Evolutionary conservation across 2,888 invertebrate species (phyloP).

Genomic region (Cancer borealis): DNA sequence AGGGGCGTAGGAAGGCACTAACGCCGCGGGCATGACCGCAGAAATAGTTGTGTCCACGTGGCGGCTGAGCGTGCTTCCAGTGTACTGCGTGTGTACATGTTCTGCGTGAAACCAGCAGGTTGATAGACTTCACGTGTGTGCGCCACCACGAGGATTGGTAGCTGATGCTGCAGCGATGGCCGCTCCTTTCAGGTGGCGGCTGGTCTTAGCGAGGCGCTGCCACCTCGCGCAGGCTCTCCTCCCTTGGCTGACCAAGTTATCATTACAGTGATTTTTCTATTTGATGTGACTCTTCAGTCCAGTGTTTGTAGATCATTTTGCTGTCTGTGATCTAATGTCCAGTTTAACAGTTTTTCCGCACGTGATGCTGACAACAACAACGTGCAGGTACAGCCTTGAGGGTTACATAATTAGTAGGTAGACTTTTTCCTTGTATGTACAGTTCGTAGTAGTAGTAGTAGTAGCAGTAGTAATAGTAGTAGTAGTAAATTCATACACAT

Average conservation of each 20-base stretch:
- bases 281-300: not conserved
- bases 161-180: not conserved
- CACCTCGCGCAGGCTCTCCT: not conserved
- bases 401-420: not conserved
- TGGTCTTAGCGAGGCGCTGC: not conserved
- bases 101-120: not conserved
- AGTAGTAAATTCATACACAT: too few relatives aligned
- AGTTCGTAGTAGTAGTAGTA: not conserved
- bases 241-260: not conserved
- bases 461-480: not conserved
- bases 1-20: not conserved
- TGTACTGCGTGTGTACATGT: not conserved
- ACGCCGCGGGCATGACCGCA: not conserved
- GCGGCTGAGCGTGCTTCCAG: not conserved
- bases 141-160: not conserved
- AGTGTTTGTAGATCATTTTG: not conserved
- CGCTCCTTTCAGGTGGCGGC: not conserved
- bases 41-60: not conserved
- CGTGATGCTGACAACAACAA: not conserved
- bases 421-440: not conserved
- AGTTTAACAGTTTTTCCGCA: not conserved
- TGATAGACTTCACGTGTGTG: not conserved
- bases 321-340: not conserved
- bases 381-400: not conserved
- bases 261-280: not conserved